Evolutionary conservation across 2,797 vertebrate species (phyloP), one percentile per base, ranked within the genome.

Genomic region (Sebastes aleutianus): DNA sequence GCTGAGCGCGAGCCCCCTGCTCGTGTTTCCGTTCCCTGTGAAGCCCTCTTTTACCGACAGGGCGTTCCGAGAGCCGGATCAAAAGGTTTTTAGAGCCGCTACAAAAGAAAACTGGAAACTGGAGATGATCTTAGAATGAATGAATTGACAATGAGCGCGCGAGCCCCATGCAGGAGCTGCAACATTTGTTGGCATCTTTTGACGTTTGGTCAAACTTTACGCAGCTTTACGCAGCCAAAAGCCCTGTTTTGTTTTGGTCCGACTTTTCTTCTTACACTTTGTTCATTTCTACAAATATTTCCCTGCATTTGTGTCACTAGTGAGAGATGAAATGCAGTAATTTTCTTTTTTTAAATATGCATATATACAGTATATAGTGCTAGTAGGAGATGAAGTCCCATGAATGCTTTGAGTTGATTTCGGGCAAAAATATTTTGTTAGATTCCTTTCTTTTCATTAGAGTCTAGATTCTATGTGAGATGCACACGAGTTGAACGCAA

Each of bases 81-180:
- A 98, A 98, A 99, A 97, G 97, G 94, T 92, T 92, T 92, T 93
- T 91, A 62, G 91, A 96, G 94, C 88, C 94, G 91, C 94, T 94
- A 97, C 96, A 97, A 98, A 97, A 96, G 96, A 94, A 95, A 97
- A 96, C 95, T 86, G 88, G 97, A 97, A 98, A 99, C 95, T 95
- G 93, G 96, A 99, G 96, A 96, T 95, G 96, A 95, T 96, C 96
- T 95, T 94, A 94, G 95, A 91, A 94, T 83, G 90, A 78, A 85
- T 96, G 97, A 97, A 97, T 96, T 96, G 95, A 94, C 95, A 97
- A 96, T 96, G 95, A 97, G 96, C 92, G 94, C 82, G 92, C 78
- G 90, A 95, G 92, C 95, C 95, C 93, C 13, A 39, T 39, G 34
- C 96, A 94, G 96, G 95, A 96, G 95, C 92, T 87, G 88, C 80